Evolutionary conservation across 2,113 vertebrate genomes (phyloP), one percentile per base, ranked within the genome.

Genomic region (Onychostoma macrolepis): DNA sequence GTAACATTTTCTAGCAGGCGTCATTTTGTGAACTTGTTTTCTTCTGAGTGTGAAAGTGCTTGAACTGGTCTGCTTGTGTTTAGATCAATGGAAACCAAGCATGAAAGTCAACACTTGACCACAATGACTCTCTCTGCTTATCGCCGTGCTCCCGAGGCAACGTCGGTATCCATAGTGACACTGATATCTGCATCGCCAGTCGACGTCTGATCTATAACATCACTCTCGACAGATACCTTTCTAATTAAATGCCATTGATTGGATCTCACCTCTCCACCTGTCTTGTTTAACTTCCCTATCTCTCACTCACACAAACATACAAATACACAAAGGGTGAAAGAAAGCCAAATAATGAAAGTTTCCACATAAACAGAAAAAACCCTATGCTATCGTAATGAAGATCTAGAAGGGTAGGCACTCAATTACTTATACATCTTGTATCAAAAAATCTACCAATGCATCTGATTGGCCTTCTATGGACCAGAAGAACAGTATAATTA

Each of bases 211-310:
- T 92, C 91, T 88, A 85, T 75, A 86, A 85, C 86, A 87, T 91
- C 91, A 89, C 88, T 89, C 85, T 38, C 53, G 81, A 61, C 69
- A 88, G 88, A 88, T 91, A 92, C 92, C 90, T 90, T 75, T 91
- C 90, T 91, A 93, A 94, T 94, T 90, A 93, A 92, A 92, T 87
- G 12, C 28, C 87, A 91, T 87, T 80, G 92, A 94, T 92, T 92
- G 38, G 33, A 17, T 71, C 78, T 43, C 65, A 85, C 65, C 65
- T 80, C 75, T 65, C 65, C 48, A 58, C 83, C 33, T 26, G 33
- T 53, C 74, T 78, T 7, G 6, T 58, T 76, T 65, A 13, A 83
- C 36, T 71, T 75, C 41, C 50, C 56, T 65, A 30, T 85, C 24
- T 30, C 38, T 26, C 58, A 79, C 12, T 45, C 86, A 87, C 79